Conservation (phyloP, 2,888 invertebrate species). For the Anoncus sp. region DNA sequence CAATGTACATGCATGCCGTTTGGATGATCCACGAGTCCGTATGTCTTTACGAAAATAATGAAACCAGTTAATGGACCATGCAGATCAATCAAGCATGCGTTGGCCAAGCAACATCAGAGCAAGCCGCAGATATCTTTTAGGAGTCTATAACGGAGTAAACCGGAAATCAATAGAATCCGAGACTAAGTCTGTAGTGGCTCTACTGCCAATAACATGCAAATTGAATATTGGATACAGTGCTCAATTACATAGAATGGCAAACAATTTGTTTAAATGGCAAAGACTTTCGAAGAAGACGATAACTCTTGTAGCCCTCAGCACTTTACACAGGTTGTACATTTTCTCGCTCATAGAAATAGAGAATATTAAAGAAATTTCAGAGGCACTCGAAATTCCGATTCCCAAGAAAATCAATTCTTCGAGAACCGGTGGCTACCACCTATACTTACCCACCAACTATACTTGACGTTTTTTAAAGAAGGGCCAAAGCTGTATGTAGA, state of each 20-base stretch:
- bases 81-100: conserved; percentile 68
- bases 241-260: too few relatives aligned
- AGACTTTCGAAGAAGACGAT: conserved; percentile 15
- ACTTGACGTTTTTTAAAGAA: background rate
- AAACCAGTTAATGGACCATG: conserved; percentile 60
- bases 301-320: background rate
- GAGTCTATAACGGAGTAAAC: conserved; percentile 21
- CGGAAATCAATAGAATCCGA: conserved; percentile 14
- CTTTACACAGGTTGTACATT: conserved; percentile 16
- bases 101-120: conserved; percentile 51
- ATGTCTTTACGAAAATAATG: background rate
- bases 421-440: conserved; percentile 30
- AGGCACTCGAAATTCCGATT: conserved; percentile 20
- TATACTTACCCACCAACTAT: background rate
- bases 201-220: conserved; percentile 31
- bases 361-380: conserved; percentile 1
- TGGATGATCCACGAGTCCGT: background rate
- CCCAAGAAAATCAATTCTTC: conserved; percentile 36
- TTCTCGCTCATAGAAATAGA: background rate
- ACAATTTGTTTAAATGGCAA: too few relatives aligned
- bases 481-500: background rate
- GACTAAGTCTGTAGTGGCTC: conserved; percentile 8
- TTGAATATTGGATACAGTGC: too few relatives aligned
- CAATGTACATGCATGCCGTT: conserved; percentile 12
- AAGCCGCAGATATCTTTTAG: conserved; percentile 38